phyloP scores from a whole-genome alignment of 2,113 vertebrate species.

The Prochilodus magdalenae region DNA sequence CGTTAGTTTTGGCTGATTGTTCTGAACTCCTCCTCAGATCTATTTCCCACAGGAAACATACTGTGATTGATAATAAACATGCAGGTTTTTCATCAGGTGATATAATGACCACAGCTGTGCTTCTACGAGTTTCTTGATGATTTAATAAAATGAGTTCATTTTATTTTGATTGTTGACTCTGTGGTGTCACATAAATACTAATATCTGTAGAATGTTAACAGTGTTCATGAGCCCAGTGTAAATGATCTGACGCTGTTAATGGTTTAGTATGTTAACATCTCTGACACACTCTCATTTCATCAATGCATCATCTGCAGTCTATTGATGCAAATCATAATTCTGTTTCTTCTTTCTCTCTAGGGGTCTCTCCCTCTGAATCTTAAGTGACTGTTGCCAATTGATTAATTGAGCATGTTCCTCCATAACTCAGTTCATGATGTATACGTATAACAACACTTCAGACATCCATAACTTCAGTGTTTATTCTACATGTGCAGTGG shows the following conservation, averaged over 20 bases:
- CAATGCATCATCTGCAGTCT: not conserved
- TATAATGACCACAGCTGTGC: not conserved
- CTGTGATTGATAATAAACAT: too few species aligned
- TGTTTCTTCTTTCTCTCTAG: not conserved
- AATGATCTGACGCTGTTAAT: not conserved
- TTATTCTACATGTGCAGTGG: not conserved
- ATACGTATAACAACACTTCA: not conserved
- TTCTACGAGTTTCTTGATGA: not conserved
- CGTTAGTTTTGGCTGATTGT: too few species aligned
- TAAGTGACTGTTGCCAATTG: slow-evolving; percentile 10
- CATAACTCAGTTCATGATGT: not conserved
- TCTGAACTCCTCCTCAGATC: too few species aligned
- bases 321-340: not conserved
- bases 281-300: not conserved
- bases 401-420: slow-evolving; percentile 11
- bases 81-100: not conserved
- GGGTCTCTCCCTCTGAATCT: not conserved
- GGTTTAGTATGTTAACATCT: not conserved
- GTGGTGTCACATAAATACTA: not conserved
- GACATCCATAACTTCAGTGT: not conserved
- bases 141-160: not conserved
- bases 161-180: not conserved
- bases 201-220: not conserved
- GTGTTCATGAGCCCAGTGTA: not conserved
- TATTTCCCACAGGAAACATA: too few species aligned